These are phyloP conservation scores for Nipponacmea schrenckii DNA, from an alignment of 2,888 invertebrate genomes.

Conservation along the genomic window DNA sequence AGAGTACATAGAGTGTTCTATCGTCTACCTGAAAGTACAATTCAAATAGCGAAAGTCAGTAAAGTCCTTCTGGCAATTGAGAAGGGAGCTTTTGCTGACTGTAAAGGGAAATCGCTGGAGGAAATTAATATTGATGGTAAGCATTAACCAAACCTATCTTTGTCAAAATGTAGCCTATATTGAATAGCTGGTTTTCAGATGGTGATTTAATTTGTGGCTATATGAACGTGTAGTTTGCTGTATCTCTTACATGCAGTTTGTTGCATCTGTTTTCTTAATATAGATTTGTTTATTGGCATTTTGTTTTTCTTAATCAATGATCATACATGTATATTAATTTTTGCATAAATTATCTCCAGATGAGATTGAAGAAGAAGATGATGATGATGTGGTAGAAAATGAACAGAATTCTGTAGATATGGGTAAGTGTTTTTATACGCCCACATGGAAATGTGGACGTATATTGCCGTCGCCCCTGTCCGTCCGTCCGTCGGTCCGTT, in stretches of 20 bases:
- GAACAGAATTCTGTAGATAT: background rate
- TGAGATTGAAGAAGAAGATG: background rate
- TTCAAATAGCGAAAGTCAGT: background rate
- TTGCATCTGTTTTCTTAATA: background rate
- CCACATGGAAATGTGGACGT: too few species aligned
- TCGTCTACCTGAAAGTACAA: background rate
- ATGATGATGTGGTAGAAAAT: background rate
- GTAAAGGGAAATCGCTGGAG: background rate
- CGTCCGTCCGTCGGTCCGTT: too few species aligned
- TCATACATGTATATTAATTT: too few species aligned
- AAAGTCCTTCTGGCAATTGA: constrained; percentile 3
- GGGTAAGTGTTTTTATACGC: background rate
- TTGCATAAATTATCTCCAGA: background rate
- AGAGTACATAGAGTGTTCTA: background rate
- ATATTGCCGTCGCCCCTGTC: too few species aligned
- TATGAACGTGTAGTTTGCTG: background rate
- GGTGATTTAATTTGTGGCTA: too few species aligned
- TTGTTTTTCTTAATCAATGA: too few species aligned
- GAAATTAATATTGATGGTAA: background rate
- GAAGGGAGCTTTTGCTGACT: background rate
- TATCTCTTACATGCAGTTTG: too few species aligned
- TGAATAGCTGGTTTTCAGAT: background rate
- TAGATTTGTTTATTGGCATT: background rate
- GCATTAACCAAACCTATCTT: background rate
- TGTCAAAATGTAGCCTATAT: background rate